Evolutionary conservation across 2,797 vertebrate species (phyloP).

Genomic region (Crotalus adamanteus): DNA sequence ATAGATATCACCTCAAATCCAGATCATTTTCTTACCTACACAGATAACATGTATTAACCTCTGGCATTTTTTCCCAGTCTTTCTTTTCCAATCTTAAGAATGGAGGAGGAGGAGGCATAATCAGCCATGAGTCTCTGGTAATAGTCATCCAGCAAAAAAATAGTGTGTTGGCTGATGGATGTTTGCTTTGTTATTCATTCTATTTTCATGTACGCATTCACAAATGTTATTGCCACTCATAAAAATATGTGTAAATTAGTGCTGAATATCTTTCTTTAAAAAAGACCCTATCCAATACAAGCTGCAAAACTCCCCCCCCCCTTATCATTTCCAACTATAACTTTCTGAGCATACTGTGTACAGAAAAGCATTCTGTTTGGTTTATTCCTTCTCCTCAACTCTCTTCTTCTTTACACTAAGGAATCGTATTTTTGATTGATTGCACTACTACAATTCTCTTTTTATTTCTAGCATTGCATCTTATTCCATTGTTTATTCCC

Average conservation of each 20-base stretch:
- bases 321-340: slow-evolving; percentile 31
- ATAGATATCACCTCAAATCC: neutral
- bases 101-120: neutral
- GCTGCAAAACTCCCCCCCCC: slow-evolving; percentile 47
- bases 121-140: no score
- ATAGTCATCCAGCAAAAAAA: neutral
- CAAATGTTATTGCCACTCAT: neutral
- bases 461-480: slow-evolving; percentile 44
- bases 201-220: neutral
- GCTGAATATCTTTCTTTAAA: neutral
- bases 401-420: slow-evolving; percentile 51
- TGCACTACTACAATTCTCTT: slow-evolving; percentile 26
- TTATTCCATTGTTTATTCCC: slow-evolving; percentile 57
- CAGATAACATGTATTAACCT: neutral
- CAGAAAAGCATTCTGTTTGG: slow-evolving; percentile 49
- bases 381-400: slow-evolving; percentile 5
- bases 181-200: neutral
- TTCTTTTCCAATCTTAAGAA: neutral
- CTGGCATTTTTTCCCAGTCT: neutral
- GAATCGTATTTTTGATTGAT: slow-evolving; percentile 58
- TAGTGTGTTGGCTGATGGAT: neutral
- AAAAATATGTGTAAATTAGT: neutral
- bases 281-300: neutral
- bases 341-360: slow-evolving; percentile 41
- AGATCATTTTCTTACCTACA: neutral